These are phyloP conservation scores for Pimpla rufipes DNA, from an alignment of 2,888 invertebrate species.

Conservation along the genomic window DNA sequence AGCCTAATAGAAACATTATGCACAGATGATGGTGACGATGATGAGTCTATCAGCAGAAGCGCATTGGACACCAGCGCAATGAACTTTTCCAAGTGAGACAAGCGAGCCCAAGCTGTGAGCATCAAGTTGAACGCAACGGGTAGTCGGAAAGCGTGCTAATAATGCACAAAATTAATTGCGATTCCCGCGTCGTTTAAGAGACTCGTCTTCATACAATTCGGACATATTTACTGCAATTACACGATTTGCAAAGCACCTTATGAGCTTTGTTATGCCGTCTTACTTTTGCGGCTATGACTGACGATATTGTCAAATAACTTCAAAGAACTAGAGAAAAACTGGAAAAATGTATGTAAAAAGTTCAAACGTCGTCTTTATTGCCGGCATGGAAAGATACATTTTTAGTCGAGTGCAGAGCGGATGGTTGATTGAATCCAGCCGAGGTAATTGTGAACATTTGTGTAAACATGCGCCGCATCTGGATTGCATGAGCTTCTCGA, in stretches of 20 bases:
- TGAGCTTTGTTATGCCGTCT: neutral
- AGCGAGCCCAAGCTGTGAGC: slow-evolving; percentile 12
- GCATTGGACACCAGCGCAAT: neutral
- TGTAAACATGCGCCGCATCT: slow-evolving; percentile 66
- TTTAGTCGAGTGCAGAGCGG: neutral
- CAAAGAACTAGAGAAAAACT: too few species aligned
- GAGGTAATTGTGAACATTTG: slow-evolving; percentile 57
- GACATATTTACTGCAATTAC: slow-evolving; percentile 1
- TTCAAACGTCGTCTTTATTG: too few species aligned
- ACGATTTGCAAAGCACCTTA: neutral
- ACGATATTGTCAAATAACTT: too few species aligned
- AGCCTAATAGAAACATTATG: slow-evolving; percentile 5
- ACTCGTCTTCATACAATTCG: neutral
- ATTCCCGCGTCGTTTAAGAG: neutral
- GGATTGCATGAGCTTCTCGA: slow-evolving; percentile 66
- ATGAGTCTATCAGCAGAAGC: too few species aligned
- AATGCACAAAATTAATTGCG: slow-evolving; percentile 14
- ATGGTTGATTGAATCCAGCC: slow-evolving; percentile 61
- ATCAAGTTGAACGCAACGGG: slow-evolving; percentile 20
- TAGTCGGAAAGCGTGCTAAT: neutral
- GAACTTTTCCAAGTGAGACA: slow-evolving; percentile 10
- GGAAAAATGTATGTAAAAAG: too few species aligned
- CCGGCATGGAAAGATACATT: too few species aligned
- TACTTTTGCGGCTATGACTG: too few species aligned
- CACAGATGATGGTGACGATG: too few species aligned